A percentile compares a stretch with the other conserved stretches of the same genome.
Conservation (phyloP, 2,888 invertebrate species). For the Norana najaformis region DNA sequence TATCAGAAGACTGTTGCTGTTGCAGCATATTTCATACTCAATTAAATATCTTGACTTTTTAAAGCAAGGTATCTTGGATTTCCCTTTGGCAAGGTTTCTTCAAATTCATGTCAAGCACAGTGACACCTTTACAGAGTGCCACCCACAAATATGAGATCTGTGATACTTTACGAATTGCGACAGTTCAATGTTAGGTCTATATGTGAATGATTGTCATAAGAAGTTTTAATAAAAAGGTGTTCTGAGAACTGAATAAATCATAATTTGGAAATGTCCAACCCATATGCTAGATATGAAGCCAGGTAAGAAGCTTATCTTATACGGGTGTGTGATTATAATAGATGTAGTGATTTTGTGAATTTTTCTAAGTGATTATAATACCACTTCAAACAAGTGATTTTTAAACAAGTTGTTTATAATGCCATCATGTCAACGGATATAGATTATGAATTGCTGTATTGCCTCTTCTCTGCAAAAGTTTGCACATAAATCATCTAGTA, state of each 20-base stretch:
- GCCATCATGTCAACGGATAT: not conserved
- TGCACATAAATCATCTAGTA: not conserved
- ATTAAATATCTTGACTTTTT: not conserved
- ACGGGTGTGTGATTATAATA: not conserved
- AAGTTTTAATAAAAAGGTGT: not conserved
- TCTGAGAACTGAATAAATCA: not conserved
- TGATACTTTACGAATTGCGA: not conserved
- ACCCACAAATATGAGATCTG: not conserved
- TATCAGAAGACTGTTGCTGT: not conserved
- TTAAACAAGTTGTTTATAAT: not conserved
- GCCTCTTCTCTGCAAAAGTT: not conserved
- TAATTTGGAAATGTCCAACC: not conserved
- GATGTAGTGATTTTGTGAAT: not conserved
- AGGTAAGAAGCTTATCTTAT: constrained; percentile 5
- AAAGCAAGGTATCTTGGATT: not conserved
- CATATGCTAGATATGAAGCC: not conserved
- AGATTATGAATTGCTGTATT: not conserved
- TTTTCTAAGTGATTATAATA: not conserved
- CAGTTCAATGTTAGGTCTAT: not conserved
- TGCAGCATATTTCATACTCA: not conserved
- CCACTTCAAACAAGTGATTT: not conserved
- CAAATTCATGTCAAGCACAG: not conserved
- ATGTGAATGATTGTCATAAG: not conserved
- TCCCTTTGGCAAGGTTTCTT: not conserved
- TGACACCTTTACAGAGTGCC: not conserved